These are phyloP conservation scores for Epinephelus cyanopodus DNA, from an alignment of 2,113 vertebrate species.

Conservation along the genomic window DNA sequence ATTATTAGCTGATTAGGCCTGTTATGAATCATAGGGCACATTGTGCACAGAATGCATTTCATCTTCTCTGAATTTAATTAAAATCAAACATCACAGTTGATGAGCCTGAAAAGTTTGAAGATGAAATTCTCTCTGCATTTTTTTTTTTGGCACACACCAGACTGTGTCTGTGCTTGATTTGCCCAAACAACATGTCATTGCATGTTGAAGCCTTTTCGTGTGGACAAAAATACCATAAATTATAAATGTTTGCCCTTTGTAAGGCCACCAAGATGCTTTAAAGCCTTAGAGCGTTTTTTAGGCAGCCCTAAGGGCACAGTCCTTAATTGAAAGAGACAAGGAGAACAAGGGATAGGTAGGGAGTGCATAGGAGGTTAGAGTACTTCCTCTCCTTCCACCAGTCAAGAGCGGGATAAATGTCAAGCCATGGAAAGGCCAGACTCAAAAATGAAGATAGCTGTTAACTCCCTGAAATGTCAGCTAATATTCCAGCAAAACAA, in stretches of 20 bases:
- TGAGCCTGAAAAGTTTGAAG: conserved; percentile 15
- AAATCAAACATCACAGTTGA: conserved; percentile 41
- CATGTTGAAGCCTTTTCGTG: neutral
- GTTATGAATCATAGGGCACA: conserved; percentile 47
- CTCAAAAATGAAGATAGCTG: conserved; percentile 42
- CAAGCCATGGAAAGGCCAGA: conserved; percentile 71
- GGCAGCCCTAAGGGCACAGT: conserved; percentile 36
- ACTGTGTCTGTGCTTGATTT: conserved; percentile 3
- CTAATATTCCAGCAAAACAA: neutral
- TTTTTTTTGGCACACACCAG: neutral
- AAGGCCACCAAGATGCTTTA: conserved; percentile 42
- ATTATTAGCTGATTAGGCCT: conserved; percentile 66
- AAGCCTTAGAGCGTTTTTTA: conserved; percentile 42
- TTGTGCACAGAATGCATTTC: conserved; percentile 47
- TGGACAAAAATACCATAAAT: conserved; percentile 31
- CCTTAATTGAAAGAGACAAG: conserved; percentile 74
- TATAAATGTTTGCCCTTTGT: conserved; percentile 53
- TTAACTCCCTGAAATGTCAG: conserved; percentile 65
- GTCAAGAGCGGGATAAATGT: conserved; percentile 70
- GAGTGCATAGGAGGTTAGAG: conserved; percentile 45
- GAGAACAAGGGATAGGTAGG: conserved; percentile 56
- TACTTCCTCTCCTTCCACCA: conserved; percentile 62
- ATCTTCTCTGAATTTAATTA: conserved; percentile 49
- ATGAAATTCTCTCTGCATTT: neutral
- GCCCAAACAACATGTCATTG: conserved; percentile 10